Percentiles rank a stretch among this genome's conserved stretches.
Evolutionary conservation across 2,113 vertebrate species (phyloP).

Genomic region (Fulica atra): DNA sequence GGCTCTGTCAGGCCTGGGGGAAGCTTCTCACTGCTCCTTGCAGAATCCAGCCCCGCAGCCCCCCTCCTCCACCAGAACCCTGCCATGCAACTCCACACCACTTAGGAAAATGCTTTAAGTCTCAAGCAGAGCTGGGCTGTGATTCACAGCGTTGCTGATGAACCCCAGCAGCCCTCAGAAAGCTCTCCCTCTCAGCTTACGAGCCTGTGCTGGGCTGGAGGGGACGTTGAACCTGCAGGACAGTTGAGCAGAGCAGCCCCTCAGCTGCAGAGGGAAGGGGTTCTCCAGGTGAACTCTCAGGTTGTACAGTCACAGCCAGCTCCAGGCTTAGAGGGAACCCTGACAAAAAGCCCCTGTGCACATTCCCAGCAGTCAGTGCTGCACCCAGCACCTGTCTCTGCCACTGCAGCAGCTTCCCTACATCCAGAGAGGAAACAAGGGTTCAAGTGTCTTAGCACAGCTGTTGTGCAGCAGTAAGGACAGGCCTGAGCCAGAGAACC

Average conservation of each 20-base stretch:
- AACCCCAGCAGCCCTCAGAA: background rate
- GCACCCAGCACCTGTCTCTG: fast-evolving
- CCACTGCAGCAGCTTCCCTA: background rate
- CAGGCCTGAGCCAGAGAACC: no score
- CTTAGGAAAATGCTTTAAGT: background rate
- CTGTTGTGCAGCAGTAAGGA: background rate
- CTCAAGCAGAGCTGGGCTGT: background rate
- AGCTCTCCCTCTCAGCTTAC: background rate
- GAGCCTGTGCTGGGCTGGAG: background rate
- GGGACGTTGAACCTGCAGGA: background rate
- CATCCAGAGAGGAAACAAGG: background rate
- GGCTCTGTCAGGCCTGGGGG: no score
- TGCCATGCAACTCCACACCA: no score
- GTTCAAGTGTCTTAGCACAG: background rate
- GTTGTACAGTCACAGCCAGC: background rate
- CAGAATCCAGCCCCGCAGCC: no score
- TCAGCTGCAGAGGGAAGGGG: no score
- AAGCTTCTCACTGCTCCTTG: no score
- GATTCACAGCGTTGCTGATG: no score
- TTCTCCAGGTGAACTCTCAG: background rate
- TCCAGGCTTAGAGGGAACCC: background rate
- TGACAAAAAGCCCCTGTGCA: fast-evolving
- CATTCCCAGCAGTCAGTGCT: background rate
- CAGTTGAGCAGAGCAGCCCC: no score
- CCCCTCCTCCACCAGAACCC: no score